A percentile compares a stretch with the other conserved stretches of the same genome.
Evolutionary conservation across 2,113 vertebrate genomes (phyloP).

Genomic region (Strix aluco): DNA sequence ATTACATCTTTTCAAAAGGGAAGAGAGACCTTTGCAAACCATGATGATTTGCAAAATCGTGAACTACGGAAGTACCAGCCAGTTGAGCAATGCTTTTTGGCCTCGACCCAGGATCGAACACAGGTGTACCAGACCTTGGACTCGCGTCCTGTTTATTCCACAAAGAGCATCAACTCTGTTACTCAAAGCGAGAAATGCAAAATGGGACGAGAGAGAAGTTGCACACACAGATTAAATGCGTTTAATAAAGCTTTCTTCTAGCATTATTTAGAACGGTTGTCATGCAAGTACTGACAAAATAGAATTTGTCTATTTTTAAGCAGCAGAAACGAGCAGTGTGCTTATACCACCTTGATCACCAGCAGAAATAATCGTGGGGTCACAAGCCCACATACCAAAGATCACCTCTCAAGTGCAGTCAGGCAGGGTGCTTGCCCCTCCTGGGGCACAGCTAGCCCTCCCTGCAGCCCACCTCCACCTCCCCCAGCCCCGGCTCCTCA

Average conservation of each 20-base stretch:
- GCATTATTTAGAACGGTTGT: background rate
- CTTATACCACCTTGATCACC: background rate
- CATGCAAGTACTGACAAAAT: background rate
- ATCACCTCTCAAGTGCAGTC: background rate
- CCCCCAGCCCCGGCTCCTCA: background rate
- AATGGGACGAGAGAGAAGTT: background rate
- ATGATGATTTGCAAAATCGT: fast-evolving
- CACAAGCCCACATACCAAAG: fast-evolving
- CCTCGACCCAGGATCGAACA: fast-evolving
- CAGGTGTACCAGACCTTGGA: background rate
- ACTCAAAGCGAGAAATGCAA: background rate
- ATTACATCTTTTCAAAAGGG: background rate
- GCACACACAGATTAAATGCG: background rate
- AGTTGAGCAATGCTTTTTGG: background rate
- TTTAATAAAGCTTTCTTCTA: background rate
- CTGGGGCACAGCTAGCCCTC: fast-evolving
- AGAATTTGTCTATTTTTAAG: background rate
- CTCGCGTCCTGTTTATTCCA: background rate
- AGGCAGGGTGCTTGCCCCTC: background rate
- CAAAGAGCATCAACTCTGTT: background rate
- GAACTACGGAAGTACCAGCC: background rate
- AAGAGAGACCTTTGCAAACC: background rate
- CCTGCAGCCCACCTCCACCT: background rate
- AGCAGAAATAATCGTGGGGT: background rate
- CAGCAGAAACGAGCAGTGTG: background rate